Conservation (phyloP, 2,113 vertebrate species). For the Callithrix jacchus region DNA sequence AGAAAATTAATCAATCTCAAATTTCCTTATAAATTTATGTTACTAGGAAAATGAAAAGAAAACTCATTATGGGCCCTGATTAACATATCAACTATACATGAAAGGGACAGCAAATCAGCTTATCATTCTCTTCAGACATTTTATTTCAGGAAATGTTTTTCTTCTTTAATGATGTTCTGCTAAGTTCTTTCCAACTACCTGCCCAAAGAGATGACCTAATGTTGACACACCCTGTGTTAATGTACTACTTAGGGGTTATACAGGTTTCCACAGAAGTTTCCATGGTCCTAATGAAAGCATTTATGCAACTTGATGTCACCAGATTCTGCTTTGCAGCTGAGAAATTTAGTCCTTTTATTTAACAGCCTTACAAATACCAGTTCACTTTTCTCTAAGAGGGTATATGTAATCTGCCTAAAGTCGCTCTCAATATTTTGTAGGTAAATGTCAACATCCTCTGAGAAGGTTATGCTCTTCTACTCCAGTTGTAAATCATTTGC, state of each 20-base stretch:
- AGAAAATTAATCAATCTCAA: slow-evolving; percentile 57
- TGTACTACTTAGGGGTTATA: background rate
- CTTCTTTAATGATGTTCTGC: slow-evolving; percentile 6
- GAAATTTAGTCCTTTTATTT: background rate
- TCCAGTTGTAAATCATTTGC: background rate
- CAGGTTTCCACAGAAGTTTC: slow-evolving; percentile 38
- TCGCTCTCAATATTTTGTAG: background rate
- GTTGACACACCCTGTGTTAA: background rate
- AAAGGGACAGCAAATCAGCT: slow-evolving; percentile 46
- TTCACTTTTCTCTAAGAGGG: background rate
- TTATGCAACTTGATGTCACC: background rate
- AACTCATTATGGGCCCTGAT: slow-evolving; percentile 46
- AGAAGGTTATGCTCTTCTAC: background rate
- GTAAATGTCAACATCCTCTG: background rate
- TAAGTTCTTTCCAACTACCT: slow-evolving; percentile 39
- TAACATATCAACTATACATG: slow-evolving; percentile 50
- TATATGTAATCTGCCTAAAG: background rate
- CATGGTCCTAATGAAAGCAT: background rate
- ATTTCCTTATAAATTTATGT: slow-evolving; percentile 60
- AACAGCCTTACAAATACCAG: background rate
- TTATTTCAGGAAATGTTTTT: slow-evolving; percentile 44
- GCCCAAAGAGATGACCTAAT: slow-evolving; percentile 36
- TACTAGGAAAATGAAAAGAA: slow-evolving; percentile 53
- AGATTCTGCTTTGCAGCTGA: background rate
- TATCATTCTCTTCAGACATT: slow-evolving; percentile 7